Percentiles rank a stretch among this genome's conserved stretches.
Evolutionary conservation across 2,113 vertebrate genomes (phyloP).

Genomic region (Opisthocomus hoazin): DNA sequence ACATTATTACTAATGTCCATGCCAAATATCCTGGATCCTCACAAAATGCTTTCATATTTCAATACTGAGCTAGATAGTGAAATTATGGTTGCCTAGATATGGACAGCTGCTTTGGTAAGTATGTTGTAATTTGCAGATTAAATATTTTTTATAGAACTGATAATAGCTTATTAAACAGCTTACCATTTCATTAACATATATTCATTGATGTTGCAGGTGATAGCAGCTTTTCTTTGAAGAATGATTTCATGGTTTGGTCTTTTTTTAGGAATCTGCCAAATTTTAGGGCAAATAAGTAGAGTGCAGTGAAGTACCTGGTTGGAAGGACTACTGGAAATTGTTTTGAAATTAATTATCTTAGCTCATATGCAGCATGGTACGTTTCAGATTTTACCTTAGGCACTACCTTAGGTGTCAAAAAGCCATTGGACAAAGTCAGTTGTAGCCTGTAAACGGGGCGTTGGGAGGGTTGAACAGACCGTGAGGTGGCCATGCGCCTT

Average conservation of each 20-base stretch:
- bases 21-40: constrained; percentile 38
- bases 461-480: neutral
- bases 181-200: constrained; percentile 56
- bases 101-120: constrained; percentile 19
- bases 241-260: neutral
- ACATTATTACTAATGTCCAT: constrained; percentile 13
- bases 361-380: neutral
- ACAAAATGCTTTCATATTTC: constrained; percentile 21
- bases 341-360: neutral
- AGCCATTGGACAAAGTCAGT: neutral
- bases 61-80: neutral
- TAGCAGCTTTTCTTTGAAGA: neutral
- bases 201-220: constrained; percentile 30
- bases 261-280: neutral
- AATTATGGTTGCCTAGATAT: constrained; percentile 37
- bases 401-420: neutral
- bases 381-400: neutral
- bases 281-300: neutral
- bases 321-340: neutral
- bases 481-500: rapidly evolving
- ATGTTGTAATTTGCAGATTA: constrained; percentile 30
- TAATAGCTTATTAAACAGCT: constrained; percentile 40
- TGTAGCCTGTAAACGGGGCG: neutral
- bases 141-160: constrained; percentile 52
- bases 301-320: neutral